Conservation (phyloP, 1,140 invertebrate genomes). For the Atta texana region DNA sequence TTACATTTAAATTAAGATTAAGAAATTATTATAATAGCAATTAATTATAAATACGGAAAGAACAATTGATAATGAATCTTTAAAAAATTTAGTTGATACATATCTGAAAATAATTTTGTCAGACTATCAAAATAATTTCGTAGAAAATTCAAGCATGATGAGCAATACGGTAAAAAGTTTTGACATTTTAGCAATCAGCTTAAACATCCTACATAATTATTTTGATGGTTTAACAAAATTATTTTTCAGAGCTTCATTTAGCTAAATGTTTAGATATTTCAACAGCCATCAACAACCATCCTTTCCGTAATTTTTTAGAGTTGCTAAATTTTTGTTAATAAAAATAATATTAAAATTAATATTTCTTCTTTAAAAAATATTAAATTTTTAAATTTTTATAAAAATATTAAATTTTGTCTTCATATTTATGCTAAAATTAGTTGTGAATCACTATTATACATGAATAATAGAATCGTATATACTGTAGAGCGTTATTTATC, state of each 20-base stretch:
- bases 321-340: neutral
- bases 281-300: too few species aligned
- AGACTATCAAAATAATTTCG: too few species aligned
- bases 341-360: neutral
- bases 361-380: neutral
- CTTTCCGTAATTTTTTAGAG: neutral
- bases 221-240: too few species aligned
- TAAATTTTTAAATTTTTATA: neutral
- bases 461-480: conserved; percentile 31
- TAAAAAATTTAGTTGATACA: too few species aligned
- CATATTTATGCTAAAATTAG: neutral
- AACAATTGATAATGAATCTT: too few species aligned
- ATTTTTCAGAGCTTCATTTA: too few species aligned
- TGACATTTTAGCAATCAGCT: too few species aligned
- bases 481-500: conserved; percentile 17
- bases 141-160: too few species aligned
- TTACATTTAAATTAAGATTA: neutral
- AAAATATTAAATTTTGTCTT: neutral
- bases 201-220: too few species aligned
- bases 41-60: neutral
- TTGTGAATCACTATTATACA: conserved; percentile 12
- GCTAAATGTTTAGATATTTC: too few species aligned
- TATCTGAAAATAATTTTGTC: too few species aligned
- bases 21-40: neutral
- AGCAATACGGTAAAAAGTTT: too few species aligned